phyloP scores from a whole-genome alignment of 2,113 vertebrate genomes.

The Etheostoma cragini region DNA sequence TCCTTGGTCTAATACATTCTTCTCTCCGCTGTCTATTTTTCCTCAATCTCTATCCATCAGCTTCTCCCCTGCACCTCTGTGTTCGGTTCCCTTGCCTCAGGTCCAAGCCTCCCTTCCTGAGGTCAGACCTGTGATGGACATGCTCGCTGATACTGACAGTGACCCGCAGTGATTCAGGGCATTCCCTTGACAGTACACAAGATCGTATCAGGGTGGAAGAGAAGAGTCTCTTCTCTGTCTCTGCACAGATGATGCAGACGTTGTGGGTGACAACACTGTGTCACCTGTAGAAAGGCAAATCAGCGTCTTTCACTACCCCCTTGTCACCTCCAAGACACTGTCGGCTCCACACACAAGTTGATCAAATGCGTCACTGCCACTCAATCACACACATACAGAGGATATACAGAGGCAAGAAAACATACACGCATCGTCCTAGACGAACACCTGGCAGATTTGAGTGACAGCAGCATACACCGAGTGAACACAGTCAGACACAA shows the following conservation, averaged over 20 bases:
- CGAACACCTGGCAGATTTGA: constrained; percentile 64
- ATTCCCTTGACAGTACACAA: constrained; percentile 56
- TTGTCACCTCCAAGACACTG: constrained; percentile 46
- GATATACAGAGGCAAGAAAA: background rate
- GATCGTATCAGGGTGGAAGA: constrained; percentile 36
- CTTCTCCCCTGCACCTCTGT: constrained; percentile 30
- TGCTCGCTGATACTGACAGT: constrained; percentile 31
- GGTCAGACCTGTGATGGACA: constrained; percentile 62
- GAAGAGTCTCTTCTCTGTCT: constrained; percentile 25
- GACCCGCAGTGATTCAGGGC: constrained; percentile 39
- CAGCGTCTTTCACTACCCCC: constrained; percentile 42
- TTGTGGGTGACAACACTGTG: constrained; percentile 41
- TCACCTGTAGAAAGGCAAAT: constrained; percentile 63
- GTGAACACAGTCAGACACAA: constrained; percentile 16
- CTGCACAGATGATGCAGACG: constrained; percentile 29
- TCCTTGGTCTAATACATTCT: constrained; percentile 37
- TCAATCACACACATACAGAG: constrained; percentile 13
- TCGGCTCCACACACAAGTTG: constrained; percentile 43
- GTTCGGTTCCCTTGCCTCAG: constrained; percentile 23
- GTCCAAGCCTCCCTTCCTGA: constrained; percentile 3
- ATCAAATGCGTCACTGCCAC: constrained; percentile 67
- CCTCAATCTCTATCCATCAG: constrained; percentile 50
- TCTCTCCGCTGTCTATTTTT: constrained; percentile 39
- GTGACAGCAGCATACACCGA: constrained; percentile 39
- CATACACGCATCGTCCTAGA: background rate